Evolutionary conservation across 2,888 invertebrate species (phyloP).

Genomic region (Tenthredo amoena): DNA sequence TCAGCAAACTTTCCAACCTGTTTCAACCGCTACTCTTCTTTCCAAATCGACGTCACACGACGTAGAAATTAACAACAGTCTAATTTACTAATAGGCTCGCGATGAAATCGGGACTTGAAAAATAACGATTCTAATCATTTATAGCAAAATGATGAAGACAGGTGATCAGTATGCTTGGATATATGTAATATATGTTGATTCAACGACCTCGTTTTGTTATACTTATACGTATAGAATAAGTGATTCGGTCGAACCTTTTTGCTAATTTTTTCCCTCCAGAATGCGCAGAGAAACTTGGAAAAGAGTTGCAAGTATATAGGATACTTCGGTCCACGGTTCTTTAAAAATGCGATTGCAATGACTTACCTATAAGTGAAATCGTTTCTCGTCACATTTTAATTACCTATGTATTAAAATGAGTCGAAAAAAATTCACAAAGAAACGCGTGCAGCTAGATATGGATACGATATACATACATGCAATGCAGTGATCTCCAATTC

Average conservation of each 20-base stretch:
- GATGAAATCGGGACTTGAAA: not conserved
- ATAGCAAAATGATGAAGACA: not conserved
- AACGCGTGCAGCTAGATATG: not conserved
- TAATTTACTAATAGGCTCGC: not conserved
- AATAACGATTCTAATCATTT: not conserved
- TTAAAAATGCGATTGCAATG: conserved; percentile 28
- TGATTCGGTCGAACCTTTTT: conserved; percentile 20
- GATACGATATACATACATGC: not conserved
- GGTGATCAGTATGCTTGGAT: not conserved
- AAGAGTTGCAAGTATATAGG: conserved; percentile 14
- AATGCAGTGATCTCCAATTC: not conserved
- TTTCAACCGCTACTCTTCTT: not conserved
- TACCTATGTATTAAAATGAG: not conserved
- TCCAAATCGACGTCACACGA: not conserved
- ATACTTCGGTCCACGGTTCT: not conserved
- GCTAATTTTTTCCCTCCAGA: not conserved
- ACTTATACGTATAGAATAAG: not conserved
- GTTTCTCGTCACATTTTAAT: conserved; percentile 33
- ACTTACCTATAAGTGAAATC: conserved; percentile 25
- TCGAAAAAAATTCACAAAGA: not conserved
- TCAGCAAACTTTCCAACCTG: not conserved
- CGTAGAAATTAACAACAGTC: not conserved
- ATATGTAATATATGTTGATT: not conserved
- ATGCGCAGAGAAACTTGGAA: conserved; percentile 34
- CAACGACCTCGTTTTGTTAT: not conserved